phyloP scores from a whole-genome alignment of 2,797 vertebrate genomes.

The Tapera naevia region DNA sequence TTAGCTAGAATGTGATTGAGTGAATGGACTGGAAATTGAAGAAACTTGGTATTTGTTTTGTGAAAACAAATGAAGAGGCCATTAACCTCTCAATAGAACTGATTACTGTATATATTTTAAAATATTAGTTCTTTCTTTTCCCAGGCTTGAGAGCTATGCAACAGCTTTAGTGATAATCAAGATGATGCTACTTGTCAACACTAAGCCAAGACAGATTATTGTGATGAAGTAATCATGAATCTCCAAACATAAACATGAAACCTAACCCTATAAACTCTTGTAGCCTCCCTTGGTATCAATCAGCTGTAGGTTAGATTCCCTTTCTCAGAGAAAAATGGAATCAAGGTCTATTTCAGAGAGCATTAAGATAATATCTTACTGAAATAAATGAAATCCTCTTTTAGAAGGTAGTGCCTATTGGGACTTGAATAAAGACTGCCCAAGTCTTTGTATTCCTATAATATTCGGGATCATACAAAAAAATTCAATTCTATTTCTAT shows the following conservation, averaged over 20 bases:
- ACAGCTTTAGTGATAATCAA: conserved; percentile 33
- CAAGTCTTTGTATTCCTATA: background rate
- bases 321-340: background rate
- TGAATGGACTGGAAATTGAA: conserved; percentile 12
- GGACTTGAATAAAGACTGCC: background rate
- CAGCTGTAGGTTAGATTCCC: background rate
- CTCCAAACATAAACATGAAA: background rate
- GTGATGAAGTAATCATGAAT: background rate
- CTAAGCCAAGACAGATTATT: conserved; percentile 5
- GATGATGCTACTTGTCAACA: conserved; percentile 25
- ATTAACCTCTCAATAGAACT: conserved; percentile 24
- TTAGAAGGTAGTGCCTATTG: background rate
- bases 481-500: background rate
- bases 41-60: conserved; percentile 34
- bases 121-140: background rate
- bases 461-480: background rate
- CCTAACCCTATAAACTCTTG: background rate
- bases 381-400: background rate
- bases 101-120: conserved; percentile 1
- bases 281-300: background rate
- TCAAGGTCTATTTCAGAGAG: background rate
- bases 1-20: conserved; percentile 37
- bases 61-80: conserved; percentile 46
- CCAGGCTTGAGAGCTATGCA: background rate
- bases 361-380: background rate